A percentile compares a stretch with the other conserved stretches of the same genome.
These are phyloP conservation scores for Aphaenogaster rudis DNA, from an alignment of 1,140 invertebrate species.

Conservation along the genomic window DNA sequence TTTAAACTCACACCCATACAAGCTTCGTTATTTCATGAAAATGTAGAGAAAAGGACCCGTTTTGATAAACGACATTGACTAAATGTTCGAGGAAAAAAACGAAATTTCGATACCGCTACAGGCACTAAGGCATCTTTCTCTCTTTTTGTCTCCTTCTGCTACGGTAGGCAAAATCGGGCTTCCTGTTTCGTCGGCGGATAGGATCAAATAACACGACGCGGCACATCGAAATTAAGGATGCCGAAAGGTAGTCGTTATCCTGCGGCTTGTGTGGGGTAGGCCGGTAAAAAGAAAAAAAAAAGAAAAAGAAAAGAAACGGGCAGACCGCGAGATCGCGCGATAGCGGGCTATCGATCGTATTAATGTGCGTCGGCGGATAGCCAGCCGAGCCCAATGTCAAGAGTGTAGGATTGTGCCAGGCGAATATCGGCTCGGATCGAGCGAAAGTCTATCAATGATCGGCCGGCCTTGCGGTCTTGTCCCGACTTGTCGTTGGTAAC, in stretches of 20 bases:
- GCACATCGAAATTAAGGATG: slow-evolving; percentile 56
- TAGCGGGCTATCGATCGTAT: slow-evolving; percentile 48
- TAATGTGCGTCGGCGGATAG: slow-evolving; percentile 47
- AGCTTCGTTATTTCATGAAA: not conserved
- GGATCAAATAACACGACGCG: slow-evolving; percentile 60
- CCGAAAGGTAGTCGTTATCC: slow-evolving; percentile 60
- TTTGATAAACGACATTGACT: not conserved
- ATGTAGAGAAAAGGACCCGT: not conserved
- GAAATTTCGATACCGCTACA: not conserved
- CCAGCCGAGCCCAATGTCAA: slow-evolving; percentile 41
- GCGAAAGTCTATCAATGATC: slow-evolving; percentile 56
- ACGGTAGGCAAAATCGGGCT: slow-evolving; percentile 51
- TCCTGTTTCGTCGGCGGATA: slow-evolving; percentile 54
- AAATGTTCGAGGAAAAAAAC: not conserved
- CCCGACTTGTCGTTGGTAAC: slow-evolving; percentile 36
- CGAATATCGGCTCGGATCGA: slow-evolving; percentile 26
- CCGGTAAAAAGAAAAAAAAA: not conserved
- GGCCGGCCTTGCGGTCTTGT: slow-evolving; percentile 39
- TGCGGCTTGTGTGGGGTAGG: not conserved
- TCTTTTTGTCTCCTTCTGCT: slow-evolving; percentile 9
- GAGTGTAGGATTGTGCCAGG: slow-evolving; percentile 24
- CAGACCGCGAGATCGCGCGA: slow-evolving; percentile 41
- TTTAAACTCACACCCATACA: not conserved
- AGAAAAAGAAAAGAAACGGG: not conserved
- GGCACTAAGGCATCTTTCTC: not conserved